These are phyloP conservation scores for Hozukius guyotensis DNA, from an alignment of 2,797 vertebrate species.

Conservation along the genomic window DNA sequence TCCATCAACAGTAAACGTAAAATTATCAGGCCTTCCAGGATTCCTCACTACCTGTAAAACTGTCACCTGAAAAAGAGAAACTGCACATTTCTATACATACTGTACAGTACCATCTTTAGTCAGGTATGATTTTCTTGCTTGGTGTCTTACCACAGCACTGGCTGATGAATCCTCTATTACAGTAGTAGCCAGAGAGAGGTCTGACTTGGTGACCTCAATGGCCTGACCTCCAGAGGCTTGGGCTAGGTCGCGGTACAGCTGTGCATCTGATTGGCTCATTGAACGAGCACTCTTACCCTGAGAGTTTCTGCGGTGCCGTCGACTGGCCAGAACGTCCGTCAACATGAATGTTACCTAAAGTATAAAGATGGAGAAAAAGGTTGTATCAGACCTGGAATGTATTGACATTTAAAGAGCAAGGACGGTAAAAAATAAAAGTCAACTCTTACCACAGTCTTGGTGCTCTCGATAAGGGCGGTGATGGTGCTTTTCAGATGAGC, in stretches of 20 bases:
- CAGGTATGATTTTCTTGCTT: neutral
- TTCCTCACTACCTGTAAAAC: constrained; percentile 67
- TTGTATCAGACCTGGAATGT: neutral
- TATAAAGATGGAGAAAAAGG: neutral
- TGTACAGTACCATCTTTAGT: neutral
- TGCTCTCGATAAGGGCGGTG: constrained; percentile 71
- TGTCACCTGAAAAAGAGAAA: constrained; percentile 68
- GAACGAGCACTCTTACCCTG: fast-evolving
- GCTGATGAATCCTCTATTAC: constrained; percentile 69
- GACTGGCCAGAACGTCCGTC: constrained; percentile 35
- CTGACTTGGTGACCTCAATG: constrained; percentile 70
- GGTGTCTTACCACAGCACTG: constrained; percentile 56
- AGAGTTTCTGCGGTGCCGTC: constrained; percentile 12
- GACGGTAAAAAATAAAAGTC: neutral
- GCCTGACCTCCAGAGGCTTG: constrained; percentile 73
- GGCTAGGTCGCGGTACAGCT: constrained; percentile 75
- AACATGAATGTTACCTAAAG: constrained; percentile 77
- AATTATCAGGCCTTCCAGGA: constrained; percentile 55
- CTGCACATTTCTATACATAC: neutral
- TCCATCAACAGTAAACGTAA: constrained; percentile 69
- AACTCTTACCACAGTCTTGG: constrained; percentile 69
- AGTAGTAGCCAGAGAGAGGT: constrained; percentile 54
- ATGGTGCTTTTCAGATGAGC: constrained; percentile 54
- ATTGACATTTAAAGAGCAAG: neutral
- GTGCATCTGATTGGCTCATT: constrained; percentile 1